Percentiles rank a stretch among this genome's conserved stretches.
These are phyloP conservation scores for Rhincodon typus DNA, from an alignment of 2,797 vertebrate species.

Conservation along the genomic window DNA sequence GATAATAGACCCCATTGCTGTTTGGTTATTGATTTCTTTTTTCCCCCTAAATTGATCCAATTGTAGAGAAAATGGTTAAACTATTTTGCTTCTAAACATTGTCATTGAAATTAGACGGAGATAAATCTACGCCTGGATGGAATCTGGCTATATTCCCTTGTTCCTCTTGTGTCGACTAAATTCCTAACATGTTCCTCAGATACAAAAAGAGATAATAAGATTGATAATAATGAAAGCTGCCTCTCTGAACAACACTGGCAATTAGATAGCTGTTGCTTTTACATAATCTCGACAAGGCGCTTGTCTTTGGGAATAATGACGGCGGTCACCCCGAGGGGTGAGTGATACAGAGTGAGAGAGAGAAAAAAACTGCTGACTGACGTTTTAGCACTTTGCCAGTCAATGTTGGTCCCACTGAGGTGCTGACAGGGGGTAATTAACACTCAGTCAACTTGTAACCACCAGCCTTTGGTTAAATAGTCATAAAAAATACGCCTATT, in stretches of 20 bases:
- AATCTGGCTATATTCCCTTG: neutral
- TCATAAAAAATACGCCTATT: slow-evolving; percentile 1
- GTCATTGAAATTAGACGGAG: neutral
- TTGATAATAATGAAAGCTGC: neutral
- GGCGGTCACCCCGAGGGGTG: too few relatives aligned
- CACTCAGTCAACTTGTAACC: neutral
- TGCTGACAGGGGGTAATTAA: neutral
- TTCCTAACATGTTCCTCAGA: neutral
- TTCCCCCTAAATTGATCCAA: neutral
- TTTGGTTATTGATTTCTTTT: neutral
- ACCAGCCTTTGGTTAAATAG: neutral
- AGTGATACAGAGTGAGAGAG: neutral
- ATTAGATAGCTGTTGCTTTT: neutral
- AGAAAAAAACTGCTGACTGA: neutral
- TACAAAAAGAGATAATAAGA: neutral
- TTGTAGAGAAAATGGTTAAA: neutral
- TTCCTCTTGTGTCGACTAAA: neutral
- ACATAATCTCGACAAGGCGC: neutral
- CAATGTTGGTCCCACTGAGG: neutral
- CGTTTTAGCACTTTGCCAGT: neutral
- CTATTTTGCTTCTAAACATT: neutral
- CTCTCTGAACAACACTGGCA: neutral
- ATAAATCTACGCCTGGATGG: neutral
- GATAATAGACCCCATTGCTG: neutral
- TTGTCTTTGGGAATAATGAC: neutral